Conservation (phyloP, 2,888 invertebrate genomes). For the Caradrina clavipalpis region DNA sequence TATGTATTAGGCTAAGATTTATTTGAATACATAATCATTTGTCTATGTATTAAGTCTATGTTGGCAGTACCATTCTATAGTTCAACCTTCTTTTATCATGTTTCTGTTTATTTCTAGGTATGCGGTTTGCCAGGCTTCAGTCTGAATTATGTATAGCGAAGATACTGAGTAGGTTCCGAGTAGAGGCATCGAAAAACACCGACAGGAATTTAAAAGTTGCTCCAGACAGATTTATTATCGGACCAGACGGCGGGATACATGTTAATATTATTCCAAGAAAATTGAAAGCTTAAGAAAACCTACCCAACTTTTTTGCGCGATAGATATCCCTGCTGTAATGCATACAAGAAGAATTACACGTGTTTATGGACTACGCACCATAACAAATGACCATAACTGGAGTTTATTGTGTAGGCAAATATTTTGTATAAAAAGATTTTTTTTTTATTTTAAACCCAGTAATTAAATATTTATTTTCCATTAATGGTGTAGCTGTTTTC, state of each 20-base stretch:
- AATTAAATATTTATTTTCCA: background rate
- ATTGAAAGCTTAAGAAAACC: slow-evolving; percentile 27
- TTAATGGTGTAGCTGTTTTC: background rate
- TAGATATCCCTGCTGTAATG: background rate
- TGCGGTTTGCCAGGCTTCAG: slow-evolving; percentile 75
- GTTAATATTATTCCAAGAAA: slow-evolving; percentile 54
- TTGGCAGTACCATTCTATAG: background rate
- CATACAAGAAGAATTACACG: background rate
- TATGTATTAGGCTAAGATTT: too few relatives aligned
- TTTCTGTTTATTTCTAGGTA: slow-evolving; percentile 67
- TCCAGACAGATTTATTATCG: slow-evolving; percentile 44
- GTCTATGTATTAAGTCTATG: background rate
- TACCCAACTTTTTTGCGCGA: background rate
- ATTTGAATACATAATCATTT: background rate
- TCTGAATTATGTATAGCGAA: slow-evolving; percentile 68
- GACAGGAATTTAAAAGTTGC: slow-evolving; percentile 41
- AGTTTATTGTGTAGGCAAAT: background rate
- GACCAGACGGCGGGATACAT: slow-evolving; percentile 58
- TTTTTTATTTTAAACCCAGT: background rate
- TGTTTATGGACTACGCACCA: background rate
- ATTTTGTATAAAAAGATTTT: background rate
- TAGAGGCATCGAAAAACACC: slow-evolving; percentile 69
- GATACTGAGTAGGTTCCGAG: slow-evolving; percentile 70
- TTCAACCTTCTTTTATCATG: background rate
- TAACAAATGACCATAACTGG: background rate